A percentile compares a stretch with the other conserved stretches of the same genome.
These are phyloP conservation scores for Geophilus truncorum DNA, from an alignment of 2,888 invertebrate genomes.

Conservation along the genomic window DNA sequence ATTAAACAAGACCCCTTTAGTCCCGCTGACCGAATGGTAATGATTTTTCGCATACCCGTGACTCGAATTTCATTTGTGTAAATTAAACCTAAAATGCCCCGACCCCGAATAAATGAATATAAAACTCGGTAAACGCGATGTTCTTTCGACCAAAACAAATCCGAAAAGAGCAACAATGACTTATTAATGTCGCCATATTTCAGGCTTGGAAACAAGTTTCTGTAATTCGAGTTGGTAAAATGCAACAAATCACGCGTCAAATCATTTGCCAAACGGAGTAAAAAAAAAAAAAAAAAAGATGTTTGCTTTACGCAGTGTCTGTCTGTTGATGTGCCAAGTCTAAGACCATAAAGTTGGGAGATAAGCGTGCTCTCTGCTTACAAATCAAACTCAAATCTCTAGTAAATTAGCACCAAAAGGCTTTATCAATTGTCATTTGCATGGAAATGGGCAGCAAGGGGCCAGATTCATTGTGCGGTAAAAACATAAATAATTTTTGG, in stretches of 20 bases:
- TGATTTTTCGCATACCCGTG: conserved; percentile 7
- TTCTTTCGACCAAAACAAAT: neutral
- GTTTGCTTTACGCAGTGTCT: neutral
- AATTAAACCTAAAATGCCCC: conserved; percentile 1
- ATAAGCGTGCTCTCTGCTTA: conserved; percentile 16
- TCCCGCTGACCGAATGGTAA: neutral
- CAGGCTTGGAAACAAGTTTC: neutral
- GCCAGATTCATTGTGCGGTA: neutral
- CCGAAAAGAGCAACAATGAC: neutral
- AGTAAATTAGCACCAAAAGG: neutral
- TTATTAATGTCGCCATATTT: neutral
- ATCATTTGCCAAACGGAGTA: neutral
- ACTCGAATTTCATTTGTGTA: conserved; percentile 14
- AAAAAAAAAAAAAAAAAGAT: neutral
- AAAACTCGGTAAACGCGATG: neutral
- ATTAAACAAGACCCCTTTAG: neutral
- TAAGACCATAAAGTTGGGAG: conserved; percentile 10
- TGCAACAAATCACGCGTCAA: neutral
- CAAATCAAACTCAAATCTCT: neutral
- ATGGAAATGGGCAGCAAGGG: neutral
- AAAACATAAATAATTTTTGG: neutral
- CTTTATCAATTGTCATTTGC: conserved; percentile 11
- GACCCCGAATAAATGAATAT: conserved; percentile 21
- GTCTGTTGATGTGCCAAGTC: conserved; percentile 7
- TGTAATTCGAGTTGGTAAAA: neutral